Evolutionary conservation across 2,113 vertebrate genomes (phyloP).

Genomic region (Eublepharis macularius): DNA sequence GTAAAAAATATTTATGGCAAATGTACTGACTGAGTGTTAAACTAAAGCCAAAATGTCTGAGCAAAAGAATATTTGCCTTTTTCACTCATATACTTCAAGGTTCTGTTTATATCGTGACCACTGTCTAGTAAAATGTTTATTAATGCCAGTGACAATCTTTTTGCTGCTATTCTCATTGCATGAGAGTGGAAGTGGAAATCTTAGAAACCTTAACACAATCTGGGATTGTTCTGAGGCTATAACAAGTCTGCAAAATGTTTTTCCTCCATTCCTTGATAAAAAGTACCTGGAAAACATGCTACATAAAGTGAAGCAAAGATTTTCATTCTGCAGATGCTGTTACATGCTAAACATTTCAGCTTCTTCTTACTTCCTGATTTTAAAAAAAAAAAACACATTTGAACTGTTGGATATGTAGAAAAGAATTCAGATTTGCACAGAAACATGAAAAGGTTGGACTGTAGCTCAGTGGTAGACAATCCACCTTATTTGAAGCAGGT

Average conservation of each 20-base stretch:
- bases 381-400: background rate
- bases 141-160: constrained; percentile 14
- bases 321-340: constrained; percentile 21
- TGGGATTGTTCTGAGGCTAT: constrained; percentile 16
- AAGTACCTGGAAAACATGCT: constrained; percentile 7
- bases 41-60: background rate
- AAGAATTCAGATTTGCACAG: background rate
- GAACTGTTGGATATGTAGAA: background rate
- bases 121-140: background rate
- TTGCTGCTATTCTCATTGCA: background rate
- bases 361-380: background rate
- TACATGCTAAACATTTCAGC: background rate
- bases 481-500: too few relatives aligned
- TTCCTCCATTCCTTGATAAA: constrained; percentile 26
- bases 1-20: background rate
- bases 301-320: background rate
- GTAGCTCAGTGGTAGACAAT: too few relatives aligned
- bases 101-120: background rate
- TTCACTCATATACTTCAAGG: background rate
- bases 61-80: background rate
- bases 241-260: constrained; percentile 43
- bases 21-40: background rate
- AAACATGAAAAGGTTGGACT: background rate
- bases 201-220: constrained; percentile 14
- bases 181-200: constrained; percentile 10